Evolutionary conservation across 2,888 invertebrate species (phyloP).

Genomic region (Orthonevra nobilis): DNA sequence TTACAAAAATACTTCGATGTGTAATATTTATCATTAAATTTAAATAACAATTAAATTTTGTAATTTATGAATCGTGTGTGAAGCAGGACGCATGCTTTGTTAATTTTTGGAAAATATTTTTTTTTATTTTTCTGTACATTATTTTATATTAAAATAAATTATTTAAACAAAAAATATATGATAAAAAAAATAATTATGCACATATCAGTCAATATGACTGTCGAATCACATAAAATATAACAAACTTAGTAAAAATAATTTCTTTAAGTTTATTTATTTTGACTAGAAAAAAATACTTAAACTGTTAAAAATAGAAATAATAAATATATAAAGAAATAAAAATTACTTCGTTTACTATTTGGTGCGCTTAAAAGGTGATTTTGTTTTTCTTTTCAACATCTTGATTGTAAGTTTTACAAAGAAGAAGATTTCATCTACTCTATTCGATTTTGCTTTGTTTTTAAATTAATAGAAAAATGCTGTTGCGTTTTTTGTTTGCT

Average conservation of each 20-base stretch:
- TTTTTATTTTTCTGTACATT: constrained; percentile 30
- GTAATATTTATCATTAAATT: constrained; percentile 36
- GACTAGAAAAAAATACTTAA: constrained; percentile 56
- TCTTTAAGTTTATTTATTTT: constrained; percentile 36
- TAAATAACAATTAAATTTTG: constrained; percentile 46
- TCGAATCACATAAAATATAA: constrained; percentile 59
- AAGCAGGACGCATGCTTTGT: constrained; percentile 37
- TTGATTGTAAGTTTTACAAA: constrained; percentile 54
- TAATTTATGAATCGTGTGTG: constrained; percentile 48
- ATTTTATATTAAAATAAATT: constrained; percentile 40
- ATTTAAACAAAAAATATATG: constrained; percentile 28
- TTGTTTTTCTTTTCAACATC: constrained; percentile 32
- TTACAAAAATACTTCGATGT: constrained; percentile 70
- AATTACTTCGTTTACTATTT: constrained; percentile 55
- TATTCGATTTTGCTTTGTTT: constrained; percentile 53
- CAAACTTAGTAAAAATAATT: constrained; percentile 42
- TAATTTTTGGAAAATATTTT: constrained; percentile 43
- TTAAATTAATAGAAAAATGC: constrained; percentile 58
- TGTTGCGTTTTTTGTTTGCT: constrained; percentile 48
- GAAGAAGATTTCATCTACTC: constrained; percentile 51
- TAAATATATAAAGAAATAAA: constrained; percentile 12
- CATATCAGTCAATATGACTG: constrained; percentile 66
- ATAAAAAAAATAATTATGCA: constrained; percentile 22
- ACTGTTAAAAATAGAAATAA: constrained; percentile 24
- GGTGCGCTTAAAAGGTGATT: constrained; percentile 58